Evolutionary conservation across 1,140 invertebrate genomes (phyloP), one percentile per base, ranked within the genome.

Genomic region (Harlomillsia oculata): DNA sequence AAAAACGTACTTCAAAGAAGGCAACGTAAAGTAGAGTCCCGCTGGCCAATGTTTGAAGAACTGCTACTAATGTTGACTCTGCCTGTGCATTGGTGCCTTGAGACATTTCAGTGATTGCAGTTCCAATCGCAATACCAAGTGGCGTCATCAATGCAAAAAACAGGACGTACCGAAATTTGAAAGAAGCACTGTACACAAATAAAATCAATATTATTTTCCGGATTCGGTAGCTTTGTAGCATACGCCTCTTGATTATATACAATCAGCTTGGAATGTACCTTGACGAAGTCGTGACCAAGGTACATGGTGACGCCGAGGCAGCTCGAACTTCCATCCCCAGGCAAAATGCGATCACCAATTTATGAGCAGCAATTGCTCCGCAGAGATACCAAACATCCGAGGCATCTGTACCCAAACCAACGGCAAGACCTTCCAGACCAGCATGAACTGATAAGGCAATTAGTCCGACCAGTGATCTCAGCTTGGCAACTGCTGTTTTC

Each of bases 361-460:
- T 62, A 29, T 59, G 55, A 34, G 56, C 81, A 0, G 80, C 77
- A 5, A 85, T 78, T 5, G 83, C 85, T 4, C 75, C 80, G 4
- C 86, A 71, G 0, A 89, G 70, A 23, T 85, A 73, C 40, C 85
- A 74, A 70, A 87, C 82, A 73, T 83, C 75, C 1, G 76, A 65
- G 30, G 75, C 61, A 6, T 60, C 43, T 11, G 53, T 32, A 11
- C 64, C 64, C 28, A 91, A 71, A 1, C 88, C 88, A 65, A 92
- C 84, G 1, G 87, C 85, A 28, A 91, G 69, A 34, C 88, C 87
- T 72, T 92, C 88, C 23, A 91, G 75, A 3, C 86, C 68, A 14
- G 85, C 82, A 66, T 88, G 87, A 34, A 88, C 71, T 4, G 84
- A 82, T 6, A 90, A 70, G 0, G 87, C 87, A 6, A 82, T 53